phyloP scores from a whole-genome alignment of 2,888 invertebrate species.

The Himalopsyche anomala region DNA sequence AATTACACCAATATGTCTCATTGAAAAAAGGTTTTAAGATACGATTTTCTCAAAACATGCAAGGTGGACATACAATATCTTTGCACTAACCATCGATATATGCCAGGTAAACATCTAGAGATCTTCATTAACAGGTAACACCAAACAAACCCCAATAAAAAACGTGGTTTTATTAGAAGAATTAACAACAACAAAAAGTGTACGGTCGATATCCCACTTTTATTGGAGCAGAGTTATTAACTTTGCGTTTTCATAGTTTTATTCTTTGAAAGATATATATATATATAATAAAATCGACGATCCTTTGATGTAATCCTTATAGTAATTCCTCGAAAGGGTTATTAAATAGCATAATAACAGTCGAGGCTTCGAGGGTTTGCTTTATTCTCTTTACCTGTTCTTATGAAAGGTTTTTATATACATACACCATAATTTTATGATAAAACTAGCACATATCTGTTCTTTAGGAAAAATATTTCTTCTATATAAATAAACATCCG shows the following conservation, averaged over 20 bases:
- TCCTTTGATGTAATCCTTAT: conserved; percentile 53
- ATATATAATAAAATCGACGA: conserved; percentile 46
- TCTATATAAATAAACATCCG: neutral
- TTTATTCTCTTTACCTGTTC: conserved; percentile 27
- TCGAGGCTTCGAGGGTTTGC: conserved; percentile 4
- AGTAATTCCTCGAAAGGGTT: conserved; percentile 52
- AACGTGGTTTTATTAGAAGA: conserved; percentile 37
- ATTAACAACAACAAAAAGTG: conserved; percentile 29
- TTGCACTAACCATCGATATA: too few species aligned
- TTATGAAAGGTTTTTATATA: conserved; percentile 3
- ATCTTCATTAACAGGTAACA: neutral
- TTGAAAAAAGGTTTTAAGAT: too few species aligned
- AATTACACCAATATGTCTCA: too few species aligned
- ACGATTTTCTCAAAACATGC: too few species aligned
- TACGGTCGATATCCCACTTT: conserved; percentile 34
- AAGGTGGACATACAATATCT: too few species aligned
- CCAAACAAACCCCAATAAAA: conserved; percentile 6
- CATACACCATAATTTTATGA: neutral
- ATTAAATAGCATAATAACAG: conserved; percentile 47
- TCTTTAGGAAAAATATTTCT: neutral
- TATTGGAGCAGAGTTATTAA: conserved; percentile 51
- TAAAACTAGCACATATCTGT: neutral
- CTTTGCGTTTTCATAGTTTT: conserved; percentile 52
- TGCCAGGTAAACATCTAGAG: too few species aligned
- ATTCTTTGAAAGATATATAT: conserved; percentile 44